A percentile compares a stretch with the other conserved stretches of the same genome.
phyloP scores from a whole-genome alignment of 1,140 invertebrate genomes.

The Lepidotrigona ventralis region DNA sequence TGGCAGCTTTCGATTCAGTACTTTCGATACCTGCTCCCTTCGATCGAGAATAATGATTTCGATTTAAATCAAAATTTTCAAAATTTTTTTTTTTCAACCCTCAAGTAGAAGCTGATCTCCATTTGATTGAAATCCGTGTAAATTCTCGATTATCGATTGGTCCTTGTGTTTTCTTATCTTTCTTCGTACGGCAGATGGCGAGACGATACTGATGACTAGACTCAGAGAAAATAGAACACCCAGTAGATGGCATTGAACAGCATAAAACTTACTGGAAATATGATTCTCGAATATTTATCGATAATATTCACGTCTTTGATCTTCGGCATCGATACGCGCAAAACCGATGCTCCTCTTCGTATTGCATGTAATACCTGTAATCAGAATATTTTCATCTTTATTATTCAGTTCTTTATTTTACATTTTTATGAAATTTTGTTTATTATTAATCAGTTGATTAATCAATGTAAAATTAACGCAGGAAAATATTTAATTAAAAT shows the following conservation, averaged over 20 bases:
- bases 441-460: rapidly evolving
- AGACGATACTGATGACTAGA: background rate
- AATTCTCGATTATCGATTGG: conserved; percentile 32
- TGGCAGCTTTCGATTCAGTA: conserved; percentile 66
- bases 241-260: conserved; percentile 97
- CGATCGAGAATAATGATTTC: conserved; percentile 6
- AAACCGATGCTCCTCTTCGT: conserved; percentile 87
- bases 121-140: background rate
- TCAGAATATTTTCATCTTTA: too few relatives aligned
- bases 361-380: conserved; percentile 87
- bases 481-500: too few relatives aligned
- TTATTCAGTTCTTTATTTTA: background rate
- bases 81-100: background rate
- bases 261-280: conserved; percentile 97
- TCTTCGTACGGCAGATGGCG: background rate
- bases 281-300: conserved; percentile 96
- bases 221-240: conserved; percentile 92
- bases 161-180: conserved; percentile 29
- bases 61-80: background rate
- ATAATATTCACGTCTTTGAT: conserved; percentile 99
- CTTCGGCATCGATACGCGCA: conserved; percentile 92
- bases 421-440: background rate
- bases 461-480: too few relatives aligned
- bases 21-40: conserved; percentile 61
- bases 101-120: conserved; percentile 28